Base-by-base conservation (phyloP, 2,797 vertebrate species). In the Pteropus rufus region DNA sequence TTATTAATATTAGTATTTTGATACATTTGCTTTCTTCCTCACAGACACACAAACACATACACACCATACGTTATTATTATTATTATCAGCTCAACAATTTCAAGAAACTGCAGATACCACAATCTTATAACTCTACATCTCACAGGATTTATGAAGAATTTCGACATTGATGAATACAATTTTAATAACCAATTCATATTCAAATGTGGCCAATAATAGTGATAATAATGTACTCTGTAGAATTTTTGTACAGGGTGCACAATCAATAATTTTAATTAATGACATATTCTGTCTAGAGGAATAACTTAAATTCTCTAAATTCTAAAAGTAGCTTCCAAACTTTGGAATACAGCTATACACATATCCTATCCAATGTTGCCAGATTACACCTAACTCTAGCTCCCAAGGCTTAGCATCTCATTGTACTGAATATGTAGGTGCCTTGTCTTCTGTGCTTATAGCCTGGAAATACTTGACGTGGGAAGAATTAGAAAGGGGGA, bases 271-370 rank as follows among this genome's bases (percentile, higher is more conserved):
- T 85, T 67, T 87, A 67, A 19, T 88, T 83, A 93, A 56, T 56
- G 29, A 52, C 58, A 49, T 46, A 52, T 79, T 96, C 31, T 75
- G 7, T 21, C 46, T 64, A 69, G 16, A 65, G 5, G 14, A 85
- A 58, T 8, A 90, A 23, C 24, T 92, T 75, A 26, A 88, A 91
- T 81, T 86, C 16, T 83, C 18, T 46, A n/a, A 62, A 87, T 65
- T 95, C 23, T 76, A 39, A 60, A 65, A 75, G n/a, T 21, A 49
- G 1, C 31, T 94, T 95, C 52, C 15, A 62, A 72, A 81, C 10
- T 92, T 86, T 75, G 52, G 44, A 77, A 56, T 58, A 62, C 5
- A 80, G 16, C 26, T 46, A 36, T 41, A 39, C 21, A 49, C 12
- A 18, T 70, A 23, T 36, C 2, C 5, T 69, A 1, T 29, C 75